Percentiles rank a stretch among this genome's conserved stretches.
phyloP scores from a whole-genome alignment of 1,140 invertebrate genomes.

The Cyclina sinensis region DNA sequence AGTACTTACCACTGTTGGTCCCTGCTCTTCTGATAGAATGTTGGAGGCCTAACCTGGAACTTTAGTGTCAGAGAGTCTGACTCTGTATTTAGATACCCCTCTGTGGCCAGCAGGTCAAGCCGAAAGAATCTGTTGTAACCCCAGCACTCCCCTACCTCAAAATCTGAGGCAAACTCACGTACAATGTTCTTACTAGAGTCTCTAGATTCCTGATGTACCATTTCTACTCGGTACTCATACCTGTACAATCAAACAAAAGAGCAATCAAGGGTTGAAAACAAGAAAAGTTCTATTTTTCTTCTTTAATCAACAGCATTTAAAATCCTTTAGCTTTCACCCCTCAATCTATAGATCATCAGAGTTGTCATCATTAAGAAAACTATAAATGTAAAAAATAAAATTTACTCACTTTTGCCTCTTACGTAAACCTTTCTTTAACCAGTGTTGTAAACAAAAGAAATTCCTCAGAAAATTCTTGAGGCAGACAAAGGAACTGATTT shows the following conservation, averaged over 20 bases:
- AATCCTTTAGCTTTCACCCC: too few species aligned
- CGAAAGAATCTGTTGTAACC: constrained; percentile 98
- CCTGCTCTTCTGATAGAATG: constrained; percentile 96
- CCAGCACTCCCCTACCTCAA: constrained; percentile 99
- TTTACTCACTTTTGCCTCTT: too few species aligned
- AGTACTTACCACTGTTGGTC: constrained; percentile 94
- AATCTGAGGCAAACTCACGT: constrained; percentile 95
- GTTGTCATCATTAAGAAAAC: too few species aligned
- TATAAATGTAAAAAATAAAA: too few species aligned
- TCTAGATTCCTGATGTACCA: constrained; percentile 95
- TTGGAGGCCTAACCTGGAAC: constrained; percentile 97
- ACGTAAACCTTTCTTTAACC: too few species aligned
- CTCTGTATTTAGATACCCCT: constrained; percentile 91
- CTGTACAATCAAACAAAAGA: constrained; percentile 87
- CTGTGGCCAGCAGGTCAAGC: constrained; percentile 95
- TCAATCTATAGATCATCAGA: too few species aligned
- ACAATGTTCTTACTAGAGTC: constrained; percentile 97
- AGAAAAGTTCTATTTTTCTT: too few species aligned
- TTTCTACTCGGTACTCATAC: constrained; percentile 97
- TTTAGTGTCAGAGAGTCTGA: constrained; percentile 86
- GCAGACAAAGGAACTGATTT: too few species aligned
- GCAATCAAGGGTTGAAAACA: too few species aligned
- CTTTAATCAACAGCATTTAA: too few species aligned
- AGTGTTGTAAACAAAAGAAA: too few species aligned
- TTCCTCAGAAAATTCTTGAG: too few species aligned